Percentiles rank a stretch among this genome's conserved stretches.
These are phyloP conservation scores for Papilio dardanus DNA, from an alignment of 1,140 invertebrate species.

Conservation along the genomic window DNA sequence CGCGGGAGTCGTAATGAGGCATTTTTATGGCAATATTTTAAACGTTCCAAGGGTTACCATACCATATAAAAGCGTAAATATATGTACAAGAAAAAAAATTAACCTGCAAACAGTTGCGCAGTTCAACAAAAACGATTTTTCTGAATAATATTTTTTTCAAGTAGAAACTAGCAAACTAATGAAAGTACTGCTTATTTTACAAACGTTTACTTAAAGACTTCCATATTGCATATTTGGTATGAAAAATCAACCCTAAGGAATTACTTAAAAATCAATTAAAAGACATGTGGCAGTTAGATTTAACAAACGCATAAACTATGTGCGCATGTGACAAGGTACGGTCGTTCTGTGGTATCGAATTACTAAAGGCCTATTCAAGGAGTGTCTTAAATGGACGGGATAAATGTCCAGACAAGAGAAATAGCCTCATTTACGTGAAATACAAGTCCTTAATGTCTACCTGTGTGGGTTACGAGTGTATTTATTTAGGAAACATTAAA, in stretches of 20 bases:
- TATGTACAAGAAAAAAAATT: neutral
- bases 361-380: neutral
- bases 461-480: neutral
- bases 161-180: too few species aligned
- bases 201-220: too few species aligned
- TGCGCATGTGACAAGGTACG: too few species aligned
- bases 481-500: neutral
- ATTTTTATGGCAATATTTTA: conserved; percentile 8
- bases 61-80: conserved; percentile 1
- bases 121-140: too few species aligned
- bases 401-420: neutral
- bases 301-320: too few species aligned
- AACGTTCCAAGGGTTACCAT: neutral
- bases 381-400: neutral
- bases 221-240: too few species aligned
- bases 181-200: too few species aligned
- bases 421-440: neutral
- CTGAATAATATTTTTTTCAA: too few species aligned
- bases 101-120: neutral
- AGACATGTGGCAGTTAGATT: too few species aligned
- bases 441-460: neutral
- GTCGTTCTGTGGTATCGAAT: too few species aligned
- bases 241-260: too few species aligned
- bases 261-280: too few species aligned
- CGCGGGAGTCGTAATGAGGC: conserved; percentile 6